Conservation (phyloP, 2,888 invertebrate genomes). For the Hyles lineata region DNA sequence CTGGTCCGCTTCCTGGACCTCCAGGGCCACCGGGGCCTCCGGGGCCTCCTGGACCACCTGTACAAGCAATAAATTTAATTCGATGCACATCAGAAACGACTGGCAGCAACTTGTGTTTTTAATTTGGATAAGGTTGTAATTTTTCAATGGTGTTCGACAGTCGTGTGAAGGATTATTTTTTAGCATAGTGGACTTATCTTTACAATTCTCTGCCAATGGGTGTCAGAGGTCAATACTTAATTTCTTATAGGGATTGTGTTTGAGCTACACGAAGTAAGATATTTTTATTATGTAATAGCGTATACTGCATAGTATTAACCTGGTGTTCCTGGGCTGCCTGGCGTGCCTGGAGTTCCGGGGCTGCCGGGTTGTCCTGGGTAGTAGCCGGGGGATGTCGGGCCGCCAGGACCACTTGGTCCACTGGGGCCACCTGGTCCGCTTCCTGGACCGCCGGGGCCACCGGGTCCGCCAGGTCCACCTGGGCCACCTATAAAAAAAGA, state of each 20-base stretch:
- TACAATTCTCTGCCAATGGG: too few species aligned
- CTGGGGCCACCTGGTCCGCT: slow-evolving; percentile 61
- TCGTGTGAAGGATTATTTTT: too few species aligned
- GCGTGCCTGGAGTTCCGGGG: slow-evolving; percentile 49
- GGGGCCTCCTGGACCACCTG: slow-evolving; percentile 61
- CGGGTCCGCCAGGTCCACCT: slow-evolving; percentile 73
- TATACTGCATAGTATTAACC: too few species aligned
- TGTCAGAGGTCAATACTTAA: too few species aligned
- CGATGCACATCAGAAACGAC: too few species aligned
- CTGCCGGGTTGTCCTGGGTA: slow-evolving; percentile 47
- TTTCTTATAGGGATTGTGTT: too few species aligned
- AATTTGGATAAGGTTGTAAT: too few species aligned
- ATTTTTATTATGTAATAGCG: too few species aligned
- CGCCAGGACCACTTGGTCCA: slow-evolving; percentile 63
- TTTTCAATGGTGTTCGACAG: too few species aligned
- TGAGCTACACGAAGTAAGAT: too few species aligned
- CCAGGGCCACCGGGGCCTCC: slow-evolving; percentile 62
- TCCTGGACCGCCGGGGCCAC: slow-evolving; percentile 43
- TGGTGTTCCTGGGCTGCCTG: slow-evolving; percentile 42
- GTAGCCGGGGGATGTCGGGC: slow-evolving; percentile 58
- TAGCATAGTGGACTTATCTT: too few species aligned
- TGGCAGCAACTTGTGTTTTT: too few species aligned
- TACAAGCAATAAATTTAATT: not conserved
- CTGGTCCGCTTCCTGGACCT: slow-evolving; percentile 61
- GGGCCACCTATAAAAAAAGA: slow-evolving; percentile 40